Base-by-base conservation (phyloP, 2,888 invertebrate species). In the Amphipoea oculea region DNA sequence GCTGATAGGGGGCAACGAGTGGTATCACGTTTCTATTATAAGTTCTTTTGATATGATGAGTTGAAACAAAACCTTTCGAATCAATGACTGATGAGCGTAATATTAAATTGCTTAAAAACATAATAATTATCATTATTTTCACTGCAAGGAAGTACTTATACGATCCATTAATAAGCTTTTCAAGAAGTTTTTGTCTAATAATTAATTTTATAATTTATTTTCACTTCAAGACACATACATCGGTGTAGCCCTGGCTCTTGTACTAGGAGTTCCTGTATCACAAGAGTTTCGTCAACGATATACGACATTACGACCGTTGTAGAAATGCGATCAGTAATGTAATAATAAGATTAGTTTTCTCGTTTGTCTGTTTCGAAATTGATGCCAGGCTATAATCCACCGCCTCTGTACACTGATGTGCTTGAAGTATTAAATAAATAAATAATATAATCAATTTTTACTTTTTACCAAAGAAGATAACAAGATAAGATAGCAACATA, bases 401-500 rank as follows among this genome's bases (percentile, higher is more conserved):
- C 29, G 29, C 29, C 29, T 29, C 29, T 29, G 29, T 29, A 29
- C 29, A 29, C 1, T 29, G 29, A 29, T 29, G 29, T 29, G 29
- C 29, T 29, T 29, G 29, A 29, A 29, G 29, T 29, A 29, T 29
- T 29, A 29, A 29, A 29, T 29, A 29, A 29, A 29, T 29, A 29
- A 29, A 29, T 29, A 29, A 29, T 29, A 29, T 29, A 70, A 51
- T 36, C 36, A 23, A 36, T 36, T 51, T 29, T 29, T 54, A 40
- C 11, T 57, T 7, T 7, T 73, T 57, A 20, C 23, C 23, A 54
- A 68, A 62, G 29, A 68, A 62, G 29, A 40, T 12, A 57, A 23
- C 1, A 57, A 73, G 82, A 80, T 82, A 82, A 84, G 82, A 80
- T 84, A 73, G 17, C 45, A 79, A n/a, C 17, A 66, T 71, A 14